These are phyloP conservation scores for Xenopus petersii DNA, from an alignment of 2,797 vertebrate species.

Conservation along the genomic window DNA sequence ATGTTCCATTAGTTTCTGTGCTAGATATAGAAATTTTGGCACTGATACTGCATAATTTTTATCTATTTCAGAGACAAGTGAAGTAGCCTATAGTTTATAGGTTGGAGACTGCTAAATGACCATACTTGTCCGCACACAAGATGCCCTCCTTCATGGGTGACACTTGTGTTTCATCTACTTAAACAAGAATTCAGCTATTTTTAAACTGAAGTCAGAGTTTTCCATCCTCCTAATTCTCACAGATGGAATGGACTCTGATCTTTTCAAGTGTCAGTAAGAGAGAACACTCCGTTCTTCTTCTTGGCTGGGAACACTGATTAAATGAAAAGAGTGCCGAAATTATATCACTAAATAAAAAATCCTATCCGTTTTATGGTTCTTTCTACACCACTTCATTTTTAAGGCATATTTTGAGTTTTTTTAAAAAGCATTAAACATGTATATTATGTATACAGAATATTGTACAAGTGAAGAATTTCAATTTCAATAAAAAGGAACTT, in stretches of 20 bases:
- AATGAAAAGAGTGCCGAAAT: constrained; percentile 11
- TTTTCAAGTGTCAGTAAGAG: constrained; percentile 27
- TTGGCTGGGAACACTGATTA: constrained; percentile 26
- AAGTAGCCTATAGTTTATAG: constrained; percentile 1
- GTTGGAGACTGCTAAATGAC: constrained; percentile 9
- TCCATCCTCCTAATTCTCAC: constrained; percentile 45
- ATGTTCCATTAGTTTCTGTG: constrained; percentile 9
- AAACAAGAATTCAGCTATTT: constrained; percentile 43
- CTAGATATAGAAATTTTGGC: constrained; percentile 4
- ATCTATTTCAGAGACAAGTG: not conserved
- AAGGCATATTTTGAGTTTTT: not conserved
- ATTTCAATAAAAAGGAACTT: too few relatives aligned
- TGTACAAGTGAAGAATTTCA: too few relatives aligned
- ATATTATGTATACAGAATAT: too few relatives aligned
- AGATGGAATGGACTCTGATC: constrained; percentile 39
- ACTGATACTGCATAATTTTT: not conserved
- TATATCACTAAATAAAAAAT: not conserved
- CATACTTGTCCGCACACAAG: constrained; percentile 40
- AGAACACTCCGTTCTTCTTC: constrained; percentile 36
- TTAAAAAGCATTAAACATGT: not conserved
- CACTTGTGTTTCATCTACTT: constrained; percentile 23
- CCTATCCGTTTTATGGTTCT: too few relatives aligned
- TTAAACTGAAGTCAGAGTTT: constrained; percentile 47
- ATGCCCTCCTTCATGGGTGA: constrained; percentile 32
- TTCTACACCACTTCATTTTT: too few relatives aligned